phyloP scores from a whole-genome alignment of 2,888 invertebrate species.

The Papilio demoleus region DNA sequence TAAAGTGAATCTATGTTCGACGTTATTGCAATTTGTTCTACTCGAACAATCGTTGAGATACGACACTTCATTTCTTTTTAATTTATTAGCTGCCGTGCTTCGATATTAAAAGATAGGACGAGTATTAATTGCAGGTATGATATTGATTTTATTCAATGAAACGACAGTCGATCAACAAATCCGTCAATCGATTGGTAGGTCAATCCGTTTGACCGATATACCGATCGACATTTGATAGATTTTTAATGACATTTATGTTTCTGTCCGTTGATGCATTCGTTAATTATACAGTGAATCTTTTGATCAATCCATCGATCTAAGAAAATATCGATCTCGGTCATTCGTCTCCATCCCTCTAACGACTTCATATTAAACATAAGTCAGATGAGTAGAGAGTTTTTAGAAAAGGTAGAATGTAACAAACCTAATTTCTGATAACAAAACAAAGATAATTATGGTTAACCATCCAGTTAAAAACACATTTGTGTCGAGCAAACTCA shows the following conservation, averaged over 20 bases:
- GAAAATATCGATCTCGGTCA: not conserved
- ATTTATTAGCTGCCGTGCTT: conserved; percentile 13
- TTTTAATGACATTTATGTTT: no score
- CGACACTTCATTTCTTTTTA: conserved; percentile 10
- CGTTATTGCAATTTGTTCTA: conserved; percentile 22
- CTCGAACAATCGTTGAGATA: conserved; percentile 17
- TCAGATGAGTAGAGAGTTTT: not conserved
- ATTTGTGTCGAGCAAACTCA: conserved; percentile 36
- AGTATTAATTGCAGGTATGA: conserved; percentile 4
- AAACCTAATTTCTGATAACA: conserved; percentile 23
- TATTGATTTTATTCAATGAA: not conserved
- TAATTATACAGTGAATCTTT: no score
- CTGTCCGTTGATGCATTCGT: no score
- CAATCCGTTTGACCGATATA: not conserved
- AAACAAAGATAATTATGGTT: conserved; percentile 35
- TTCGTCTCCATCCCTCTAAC: not conserved
- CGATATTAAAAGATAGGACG: not conserved
- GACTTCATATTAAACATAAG: not conserved
- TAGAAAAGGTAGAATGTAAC: conserved; percentile 13
- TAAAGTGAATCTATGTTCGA: conserved; percentile 31
- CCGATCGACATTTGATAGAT: not conserved
- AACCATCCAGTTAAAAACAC: conserved; percentile 39
- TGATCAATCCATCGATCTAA: not conserved
- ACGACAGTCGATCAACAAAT: not conserved
- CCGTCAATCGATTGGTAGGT: not conserved